A percentile compares a stretch with the other conserved stretches of the same genome.
These are phyloP conservation scores for Ectobius pallidus DNA, from an alignment of 2,888 invertebrate genomes.

Conservation along the genomic window DNA sequence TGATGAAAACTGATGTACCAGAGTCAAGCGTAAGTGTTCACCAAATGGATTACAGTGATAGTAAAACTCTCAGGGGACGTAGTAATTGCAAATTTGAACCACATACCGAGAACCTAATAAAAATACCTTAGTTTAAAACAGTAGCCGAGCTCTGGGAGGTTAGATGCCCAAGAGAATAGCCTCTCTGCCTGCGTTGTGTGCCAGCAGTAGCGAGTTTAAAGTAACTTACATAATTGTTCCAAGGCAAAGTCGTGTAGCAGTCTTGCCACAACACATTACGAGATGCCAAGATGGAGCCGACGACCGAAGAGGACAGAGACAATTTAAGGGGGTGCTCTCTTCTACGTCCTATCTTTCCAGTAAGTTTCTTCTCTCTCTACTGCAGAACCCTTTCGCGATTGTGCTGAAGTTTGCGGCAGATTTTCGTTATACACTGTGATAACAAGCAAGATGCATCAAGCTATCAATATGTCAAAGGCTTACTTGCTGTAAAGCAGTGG, in stretches of 20 bases:
- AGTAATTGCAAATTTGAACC: too few species aligned
- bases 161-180: constrained; percentile 21
- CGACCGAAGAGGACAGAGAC: constrained; percentile 18
- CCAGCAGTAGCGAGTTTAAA: neutral
- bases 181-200: neutral
- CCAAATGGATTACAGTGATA: too few species aligned
- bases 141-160: neutral
- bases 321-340: constrained; percentile 14
- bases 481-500: too few species aligned
- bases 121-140: neutral
- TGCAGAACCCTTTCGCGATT: neutral
- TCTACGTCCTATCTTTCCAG: neutral
- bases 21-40: too few species aligned
- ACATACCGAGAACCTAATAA: neutral
- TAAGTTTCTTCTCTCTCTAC: neutral
- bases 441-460: too few species aligned
- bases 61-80: too few species aligned
- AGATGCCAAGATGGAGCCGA: constrained; percentile 22
- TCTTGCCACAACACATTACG: constrained; percentile 29
- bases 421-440: too few species aligned
- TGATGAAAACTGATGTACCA: too few species aligned
- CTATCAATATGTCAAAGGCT: too few species aligned
- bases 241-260: constrained; percentile 12
- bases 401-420: too few species aligned
- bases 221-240: constrained; percentile 21